Evolutionary conservation across 1,140 invertebrate species (phyloP), one percentile per base, ranked within the genome.

Genomic region (Orussus abietinus): DNA sequence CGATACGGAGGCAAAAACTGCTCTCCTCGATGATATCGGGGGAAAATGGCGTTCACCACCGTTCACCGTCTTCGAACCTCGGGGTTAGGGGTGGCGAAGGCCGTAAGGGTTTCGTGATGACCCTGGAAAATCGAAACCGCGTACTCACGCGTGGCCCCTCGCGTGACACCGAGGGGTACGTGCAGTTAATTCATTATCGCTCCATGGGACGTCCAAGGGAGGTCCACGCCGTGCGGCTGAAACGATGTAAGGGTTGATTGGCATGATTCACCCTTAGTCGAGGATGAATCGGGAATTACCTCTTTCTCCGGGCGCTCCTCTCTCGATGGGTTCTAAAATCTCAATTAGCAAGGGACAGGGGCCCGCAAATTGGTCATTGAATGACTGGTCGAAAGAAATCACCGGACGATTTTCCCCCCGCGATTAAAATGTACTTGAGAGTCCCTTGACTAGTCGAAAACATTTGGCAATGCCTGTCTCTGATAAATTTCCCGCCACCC

Each of bases 151-250:
- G 48, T 47, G 34, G 42, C 46, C 42, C 38, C 21, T 42, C 45
- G 41, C 41, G 13, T n/a, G 40, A 47, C 46, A 45, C 57, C 38
- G 43, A 40, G 26, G 45, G 50, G 51, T 58, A 54, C 53, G 53
- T 57, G 49, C 56, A 61, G 56, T 61, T 61, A 63, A 63, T 59
- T 63, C 56, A 61, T 63, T 60, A 63, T 55, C 52, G 55, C 53
- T 45, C 52, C 46, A 41, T 45, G 49, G 52, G 52, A 53, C 47
- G 53, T 42, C 51, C 26, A 40, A 42, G 44, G 42, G 19, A 30
- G 31, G 25, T 48, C 43, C 31, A 45, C 34, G 45, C 48, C 47
- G 40, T 52, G 43, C 43, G 45, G 15, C 34, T 38, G 34, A 30
- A 33, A 18, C 29, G n/a, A 25, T 6, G 15, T 15, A 51, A 54